Evolutionary conservation across 2,113 vertebrate genomes (phyloP).

Genomic region (Carassius carassius): DNA sequence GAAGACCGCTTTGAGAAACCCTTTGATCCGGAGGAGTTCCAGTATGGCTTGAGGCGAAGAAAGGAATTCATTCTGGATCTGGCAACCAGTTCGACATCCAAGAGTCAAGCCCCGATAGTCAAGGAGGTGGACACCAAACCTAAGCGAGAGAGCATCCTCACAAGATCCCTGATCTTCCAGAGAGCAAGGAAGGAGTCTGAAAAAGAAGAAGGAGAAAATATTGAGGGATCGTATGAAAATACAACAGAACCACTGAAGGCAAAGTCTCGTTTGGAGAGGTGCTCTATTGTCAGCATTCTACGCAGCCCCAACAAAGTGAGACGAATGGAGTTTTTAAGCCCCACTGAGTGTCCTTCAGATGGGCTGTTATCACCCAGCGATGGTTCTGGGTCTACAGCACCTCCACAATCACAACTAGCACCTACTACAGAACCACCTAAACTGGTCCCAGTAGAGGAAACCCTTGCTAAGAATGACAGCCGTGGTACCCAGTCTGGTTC

Average conservation of each 20-base stretch:
- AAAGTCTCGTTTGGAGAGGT: slow-evolving; percentile 86
- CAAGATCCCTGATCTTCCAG: slow-evolving; percentile 69
- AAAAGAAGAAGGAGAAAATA: slow-evolving; percentile 63
- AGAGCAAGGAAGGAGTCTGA: slow-evolving; percentile 33
- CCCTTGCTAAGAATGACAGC: neutral
- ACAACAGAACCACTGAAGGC: slow-evolving; percentile 49
- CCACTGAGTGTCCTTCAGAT: slow-evolving; percentile 63
- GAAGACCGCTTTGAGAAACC: slow-evolving; percentile 89
- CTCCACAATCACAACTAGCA: neutral
- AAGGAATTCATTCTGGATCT: slow-evolving; percentile 61
- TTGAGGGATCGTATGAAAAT: slow-evolving; percentile 26
- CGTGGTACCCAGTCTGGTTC: neutral
- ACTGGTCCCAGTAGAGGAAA: neutral
- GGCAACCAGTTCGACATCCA: slow-evolving; percentile 48
- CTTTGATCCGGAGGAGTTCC: slow-evolving; percentile 86
- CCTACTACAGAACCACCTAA: slow-evolving; percentile 40
- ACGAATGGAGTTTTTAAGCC: slow-evolving; percentile 65
- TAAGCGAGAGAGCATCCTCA: slow-evolving; percentile 81
- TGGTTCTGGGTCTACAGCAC: slow-evolving; percentile 47
- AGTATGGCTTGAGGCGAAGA: slow-evolving; percentile 86
- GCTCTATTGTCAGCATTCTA: slow-evolving; percentile 83
- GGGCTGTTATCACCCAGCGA: slow-evolving; percentile 60
- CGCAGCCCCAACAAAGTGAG: slow-evolving; percentile 68
- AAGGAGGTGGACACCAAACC: slow-evolving; percentile 64
- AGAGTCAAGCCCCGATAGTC: slow-evolving; percentile 37